Evolutionary conservation across 30 jellyfish, hydroid and myxozoan genomes (phyloP).

Genomic region (Mastigias papua): DNA sequence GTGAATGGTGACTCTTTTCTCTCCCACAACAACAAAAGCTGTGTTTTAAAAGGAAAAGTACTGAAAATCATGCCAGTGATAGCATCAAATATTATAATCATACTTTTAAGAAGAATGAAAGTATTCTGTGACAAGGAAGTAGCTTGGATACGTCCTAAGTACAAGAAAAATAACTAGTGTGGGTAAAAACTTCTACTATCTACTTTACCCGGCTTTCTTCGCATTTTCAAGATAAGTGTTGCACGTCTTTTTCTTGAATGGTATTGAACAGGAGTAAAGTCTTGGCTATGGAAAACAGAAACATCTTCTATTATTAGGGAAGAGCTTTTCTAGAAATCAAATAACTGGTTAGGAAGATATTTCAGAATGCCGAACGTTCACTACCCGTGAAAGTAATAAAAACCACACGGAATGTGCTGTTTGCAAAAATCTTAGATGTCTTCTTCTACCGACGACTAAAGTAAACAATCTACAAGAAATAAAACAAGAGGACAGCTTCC

Average conservation of each 20-base stretch:
- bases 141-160: too few relatives aligned
- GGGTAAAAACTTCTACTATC: background rate
- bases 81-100: background rate
- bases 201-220: slow-evolving; percentile 31
- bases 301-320: too few relatives aligned
- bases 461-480: too few relatives aligned
- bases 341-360: too few relatives aligned
- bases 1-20: background rate
- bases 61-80: background rate
- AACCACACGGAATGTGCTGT: too few relatives aligned
- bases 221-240: slow-evolving; percentile 10
- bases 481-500: background rate
- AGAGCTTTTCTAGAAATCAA: background rate
- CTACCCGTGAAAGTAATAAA: too few relatives aligned
- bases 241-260: slow-evolving; percentile 59
- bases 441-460: too few relatives aligned
- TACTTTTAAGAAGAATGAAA: background rate
- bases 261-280: background rate
- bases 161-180: too few relatives aligned
- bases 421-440: too few relatives aligned
- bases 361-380: too few relatives aligned
- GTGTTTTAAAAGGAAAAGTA: background rate
- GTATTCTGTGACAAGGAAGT: too few relatives aligned
- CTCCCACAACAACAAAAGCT: slow-evolving; percentile 58
- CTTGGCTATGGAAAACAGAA: slow-evolving; percentile 23